Evolutionary conservation across 2,113 vertebrate genomes (phyloP).

Genomic region (crab-eating macaque (Macaca fascicularis)): T2T-MFA8v1.1 NC_088381.1:92734001-92734500

Average conservation of each 20-base stretch:
- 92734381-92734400: background rate
- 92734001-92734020: conserved; percentile 5
- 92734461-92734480: background rate
- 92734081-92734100: background rate
- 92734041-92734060: background rate
- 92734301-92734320: background rate
- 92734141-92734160: background rate
- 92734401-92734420: background rate
- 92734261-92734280: background rate
- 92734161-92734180: background rate
- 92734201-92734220: background rate
- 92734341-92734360: background rate
- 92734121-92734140: background rate
- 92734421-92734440: background rate
- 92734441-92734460: background rate
- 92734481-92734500: background rate
- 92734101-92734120: background rate
- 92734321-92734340: background rate
- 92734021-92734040: background rate
- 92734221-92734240: background rate
- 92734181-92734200: background rate
- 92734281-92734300: background rate
- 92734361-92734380: background rate
- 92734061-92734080: background rate
- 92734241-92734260: background rate